Base-by-base conservation (phyloP, 2,888 invertebrate species). In the Papilio demoleus region DNA sequence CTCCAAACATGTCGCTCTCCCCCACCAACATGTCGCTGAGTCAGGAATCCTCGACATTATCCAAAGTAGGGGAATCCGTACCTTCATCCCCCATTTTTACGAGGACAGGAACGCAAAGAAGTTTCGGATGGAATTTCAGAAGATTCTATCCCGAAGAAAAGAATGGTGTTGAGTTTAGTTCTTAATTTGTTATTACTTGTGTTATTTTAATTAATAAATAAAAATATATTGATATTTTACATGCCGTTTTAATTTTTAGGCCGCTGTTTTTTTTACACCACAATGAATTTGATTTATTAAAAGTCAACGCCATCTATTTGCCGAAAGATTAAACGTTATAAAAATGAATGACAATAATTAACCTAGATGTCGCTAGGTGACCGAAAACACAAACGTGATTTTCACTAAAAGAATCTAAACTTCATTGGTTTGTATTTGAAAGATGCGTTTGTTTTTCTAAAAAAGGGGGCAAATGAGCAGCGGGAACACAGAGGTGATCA, bases 81-180 rank as follows among this genome's bases (percentile, higher is more conserved):
- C 81, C 85, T 0, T 86, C 90, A 0, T 80, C 85, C 0, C 87
- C 88, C 0, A 83, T 78, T 4, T 74, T 88, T 42, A 85, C 80
- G 22, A 81, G 85, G 17, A 81, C 71, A 4, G 77, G 76, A 0
- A 90, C 90, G 0, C 88, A 87, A 66, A 84, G 85, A 65, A 91
- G 90, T 65, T 84, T 82, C 11, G 90, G 90, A 0, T 92, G 92
- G 92, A 82, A 87, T 24, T 92, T 86, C 36, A 85, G 75, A 38
- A 82, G 83, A 70, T 87, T 85, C 53, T 74, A 82, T 3, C 87
- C 86, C 0, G 86, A 86, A 60, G 82, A 78, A 38, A 67, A 72
- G 22, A 81, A 81, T 71, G 73, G 63, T 22, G 56, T 70, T 9
- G 71, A 70, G 42, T 36, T 72, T 31, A 70, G 27, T 66, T 50